Evolutionary conservation across 2,113 vertebrate genomes (phyloP).

Genomic region (Panurus biarmicus): DNA sequence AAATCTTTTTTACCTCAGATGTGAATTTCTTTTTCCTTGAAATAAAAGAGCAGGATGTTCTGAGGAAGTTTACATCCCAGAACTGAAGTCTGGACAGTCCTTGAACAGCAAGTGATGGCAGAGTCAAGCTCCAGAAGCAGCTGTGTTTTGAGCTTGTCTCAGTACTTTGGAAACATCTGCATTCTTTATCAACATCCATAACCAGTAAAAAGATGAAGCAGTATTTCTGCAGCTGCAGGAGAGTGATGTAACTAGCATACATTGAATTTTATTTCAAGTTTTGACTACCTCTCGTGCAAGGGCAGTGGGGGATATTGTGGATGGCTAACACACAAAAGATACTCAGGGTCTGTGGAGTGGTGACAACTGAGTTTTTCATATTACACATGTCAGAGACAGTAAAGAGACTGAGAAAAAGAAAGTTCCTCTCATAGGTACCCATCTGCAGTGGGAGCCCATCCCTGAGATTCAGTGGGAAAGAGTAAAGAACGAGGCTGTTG

Average conservation of each 20-base stretch:
- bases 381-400: neutral
- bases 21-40: neutral
- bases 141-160: conserved; percentile 46
- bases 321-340: neutral
- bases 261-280: conserved; percentile 14
- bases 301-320: neutral
- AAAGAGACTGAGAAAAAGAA: neutral
- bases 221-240: conserved; percentile 40
- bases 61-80: conserved; percentile 25
- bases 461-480: neutral
- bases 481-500: neutral
- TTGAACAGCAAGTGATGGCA: conserved; percentile 46
- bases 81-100: conserved; percentile 44
- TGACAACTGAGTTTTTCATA: neutral
- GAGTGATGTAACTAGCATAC: neutral
- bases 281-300: neutral
- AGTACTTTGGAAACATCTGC: conserved; percentile 55
- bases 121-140: conserved; percentile 27
- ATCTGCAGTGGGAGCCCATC: neutral
- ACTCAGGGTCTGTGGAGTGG: neutral
- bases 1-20: conserved; percentile 14
- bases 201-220: conserved; percentile 19
- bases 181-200: conserved; percentile 49
- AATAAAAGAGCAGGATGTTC: conserved; percentile 41
- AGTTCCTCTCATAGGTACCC: neutral